phyloP scores from a whole-genome alignment of 2,113 vertebrate genomes.

The Laticauda laticaudata region DNA sequence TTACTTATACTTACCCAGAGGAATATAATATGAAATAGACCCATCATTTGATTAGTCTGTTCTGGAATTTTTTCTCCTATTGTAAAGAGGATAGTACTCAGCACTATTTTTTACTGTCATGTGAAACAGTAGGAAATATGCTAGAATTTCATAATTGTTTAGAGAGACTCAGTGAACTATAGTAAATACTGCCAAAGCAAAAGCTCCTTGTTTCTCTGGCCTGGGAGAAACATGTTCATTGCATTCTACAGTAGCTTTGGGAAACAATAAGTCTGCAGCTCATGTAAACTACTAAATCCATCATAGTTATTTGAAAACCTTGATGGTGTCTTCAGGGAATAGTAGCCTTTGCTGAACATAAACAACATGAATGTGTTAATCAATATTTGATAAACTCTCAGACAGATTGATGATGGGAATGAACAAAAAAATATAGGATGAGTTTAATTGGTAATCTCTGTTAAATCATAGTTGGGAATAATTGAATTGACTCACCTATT shows the following conservation, averaged over 20 bases:
- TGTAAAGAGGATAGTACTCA: not conserved
- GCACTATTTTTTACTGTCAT: not conserved
- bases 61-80: not conserved
- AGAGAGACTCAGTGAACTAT: not conserved
- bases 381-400: not conserved
- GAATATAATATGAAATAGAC: not conserved
- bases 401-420: not conserved
- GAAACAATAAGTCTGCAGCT: not conserved
- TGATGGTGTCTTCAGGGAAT: not conserved
- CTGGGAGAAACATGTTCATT: not conserved
- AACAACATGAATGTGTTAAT: not conserved
- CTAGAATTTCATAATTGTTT: not conserved
- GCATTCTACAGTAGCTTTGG: not conserved
- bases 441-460: not conserved
- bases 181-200: not conserved
- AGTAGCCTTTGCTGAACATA: not conserved
- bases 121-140: not conserved
- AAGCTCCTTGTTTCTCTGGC: not conserved
- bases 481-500: not conserved
- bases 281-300: not conserved
- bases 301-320: not conserved
- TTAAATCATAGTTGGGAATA: not conserved
- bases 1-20: not conserved
- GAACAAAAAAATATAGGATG: not conserved
- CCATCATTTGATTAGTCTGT: not conserved